A percentile compares a stretch with the other conserved stretches of the same genome.
Evolutionary conservation across 2,888 invertebrate genomes (phyloP).

Genomic region (Cephus rjabovi): DNA sequence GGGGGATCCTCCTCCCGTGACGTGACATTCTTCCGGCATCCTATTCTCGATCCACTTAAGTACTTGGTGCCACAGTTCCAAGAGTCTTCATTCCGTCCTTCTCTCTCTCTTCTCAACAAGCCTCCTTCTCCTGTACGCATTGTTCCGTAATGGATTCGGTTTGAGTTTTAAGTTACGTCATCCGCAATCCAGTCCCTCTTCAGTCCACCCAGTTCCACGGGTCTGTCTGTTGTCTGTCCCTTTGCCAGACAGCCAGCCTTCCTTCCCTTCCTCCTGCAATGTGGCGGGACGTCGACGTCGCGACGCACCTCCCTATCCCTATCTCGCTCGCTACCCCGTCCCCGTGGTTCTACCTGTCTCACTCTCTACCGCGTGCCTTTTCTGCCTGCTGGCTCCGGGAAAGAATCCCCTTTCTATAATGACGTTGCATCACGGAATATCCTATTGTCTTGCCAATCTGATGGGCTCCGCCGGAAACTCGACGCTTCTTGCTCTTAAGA

Average conservation of each 20-base stretch:
- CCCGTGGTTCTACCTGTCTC: background rate
- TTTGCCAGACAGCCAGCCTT: background rate
- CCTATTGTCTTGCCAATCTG: slow-evolving; percentile 57
- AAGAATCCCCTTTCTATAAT: background rate
- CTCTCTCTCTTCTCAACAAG: background rate
- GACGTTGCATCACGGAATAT: slow-evolving; percentile 48
- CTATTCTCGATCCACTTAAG: background rate
- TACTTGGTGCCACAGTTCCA: background rate
- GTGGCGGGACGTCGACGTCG: background rate
- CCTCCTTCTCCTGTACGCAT: slow-evolving; percentile 37
- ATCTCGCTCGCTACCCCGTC: background rate
- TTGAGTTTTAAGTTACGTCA: slow-evolving; percentile 20
- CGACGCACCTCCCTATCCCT: background rate
- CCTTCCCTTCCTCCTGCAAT: background rate
- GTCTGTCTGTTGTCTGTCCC: background rate
- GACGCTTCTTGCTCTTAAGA: slow-evolving; percentile 27
- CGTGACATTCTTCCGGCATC: background rate
- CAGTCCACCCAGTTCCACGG: background rate
- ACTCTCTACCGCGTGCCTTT: background rate
- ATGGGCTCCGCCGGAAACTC: slow-evolving; percentile 50
- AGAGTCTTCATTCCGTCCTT: background rate
- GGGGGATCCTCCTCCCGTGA: background rate
- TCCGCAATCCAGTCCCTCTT: background rate
- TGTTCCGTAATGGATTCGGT: slow-evolving; percentile 38
- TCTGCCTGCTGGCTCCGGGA: background rate